These are phyloP conservation scores for Austrolebias charrua DNA, from an alignment of 2,797 vertebrate species.

Conservation along the genomic window DNA sequence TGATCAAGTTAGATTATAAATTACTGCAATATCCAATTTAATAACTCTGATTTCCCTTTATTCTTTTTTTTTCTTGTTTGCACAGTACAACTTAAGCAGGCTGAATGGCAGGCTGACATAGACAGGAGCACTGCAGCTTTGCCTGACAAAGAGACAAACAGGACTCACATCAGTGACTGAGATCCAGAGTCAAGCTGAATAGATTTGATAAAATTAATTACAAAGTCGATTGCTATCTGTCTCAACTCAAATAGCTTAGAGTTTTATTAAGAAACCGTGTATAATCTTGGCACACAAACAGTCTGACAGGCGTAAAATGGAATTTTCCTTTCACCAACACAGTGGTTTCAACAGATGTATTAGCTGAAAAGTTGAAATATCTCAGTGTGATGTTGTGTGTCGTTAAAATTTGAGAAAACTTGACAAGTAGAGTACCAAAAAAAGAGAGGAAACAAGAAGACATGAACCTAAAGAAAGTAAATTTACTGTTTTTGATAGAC, in stretches of 20 bases:
- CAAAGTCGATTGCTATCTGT: constrained; percentile 63
- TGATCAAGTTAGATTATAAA: constrained; percentile 82
- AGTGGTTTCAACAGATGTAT: background rate
- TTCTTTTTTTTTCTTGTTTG: constrained; percentile 76
- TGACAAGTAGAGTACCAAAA: background rate
- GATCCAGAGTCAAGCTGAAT: constrained; percentile 54
- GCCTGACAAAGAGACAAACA: constrained; percentile 75
- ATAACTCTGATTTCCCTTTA: constrained; percentile 82
- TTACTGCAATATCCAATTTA: constrained; percentile 83
- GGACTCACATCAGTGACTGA: constrained; percentile 57
- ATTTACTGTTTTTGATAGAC: no score
- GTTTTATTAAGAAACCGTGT: background rate
- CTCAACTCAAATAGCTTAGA: constrained; percentile 65
- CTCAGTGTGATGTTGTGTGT: background rate
- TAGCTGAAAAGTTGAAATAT: background rate
- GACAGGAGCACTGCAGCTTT: constrained; percentile 57
- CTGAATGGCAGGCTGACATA: constrained; percentile 53
- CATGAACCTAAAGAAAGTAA: no score
- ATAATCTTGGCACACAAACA: background rate
- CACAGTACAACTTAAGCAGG: constrained; percentile 75
- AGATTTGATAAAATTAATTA: constrained; percentile 71
- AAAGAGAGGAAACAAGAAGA: background rate
- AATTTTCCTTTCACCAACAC: background rate
- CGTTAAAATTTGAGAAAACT: background rate
- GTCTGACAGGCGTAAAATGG: background rate